Evolutionary conservation across 2,888 invertebrate species (phyloP), one percentile per base, ranked within the genome.

Genomic region (Megaustenia siamemsis): DNA sequence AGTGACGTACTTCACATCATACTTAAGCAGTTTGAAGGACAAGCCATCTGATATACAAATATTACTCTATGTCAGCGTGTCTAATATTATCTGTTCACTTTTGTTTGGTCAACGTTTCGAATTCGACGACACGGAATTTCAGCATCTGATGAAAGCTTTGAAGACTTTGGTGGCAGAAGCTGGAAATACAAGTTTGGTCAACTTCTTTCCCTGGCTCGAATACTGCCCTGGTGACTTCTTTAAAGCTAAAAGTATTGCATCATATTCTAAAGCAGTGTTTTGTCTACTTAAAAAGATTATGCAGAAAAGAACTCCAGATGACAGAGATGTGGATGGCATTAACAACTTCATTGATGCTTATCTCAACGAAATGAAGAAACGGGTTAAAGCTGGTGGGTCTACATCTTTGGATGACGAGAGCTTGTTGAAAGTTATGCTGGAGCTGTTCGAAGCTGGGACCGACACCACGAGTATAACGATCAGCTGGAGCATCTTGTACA

Each of bases 71-170:
- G 60, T 56, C 3, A 18, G 56, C 18, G 60, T 56, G 24, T 28
- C 77, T 10, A 77, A 77, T 35, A 56, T 77, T 18, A 49, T 77
- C 35, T 28, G 77, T 35, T 24, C 28, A 5, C 18, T 49, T 56
- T 49, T 77, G 56, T 40, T 77, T 49, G 77, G 77, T 10, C 53
- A 28, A 12, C 28, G 77, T 28, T 77, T 77, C n/a, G 56, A 77
- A 56, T 32, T 12, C 18, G 77, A 56, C 35, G 56, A 77, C 32
- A 45, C 18, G 4, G 40, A 49, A 6, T 56, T 77, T 38, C 56
- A 56, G 32, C 5, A 77, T 6, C 53, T 77, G 4, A 10, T 77
- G 35, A 15, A 69, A n/a, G 28, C 32, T 12, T n/a, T 45, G 12
- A 49, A 38, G 15, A 53, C 21, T 28, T 18, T 40, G 2, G 32